Evolutionary conservation across 2,888 invertebrate species (phyloP).

Genomic region (Timema podura): DNA sequence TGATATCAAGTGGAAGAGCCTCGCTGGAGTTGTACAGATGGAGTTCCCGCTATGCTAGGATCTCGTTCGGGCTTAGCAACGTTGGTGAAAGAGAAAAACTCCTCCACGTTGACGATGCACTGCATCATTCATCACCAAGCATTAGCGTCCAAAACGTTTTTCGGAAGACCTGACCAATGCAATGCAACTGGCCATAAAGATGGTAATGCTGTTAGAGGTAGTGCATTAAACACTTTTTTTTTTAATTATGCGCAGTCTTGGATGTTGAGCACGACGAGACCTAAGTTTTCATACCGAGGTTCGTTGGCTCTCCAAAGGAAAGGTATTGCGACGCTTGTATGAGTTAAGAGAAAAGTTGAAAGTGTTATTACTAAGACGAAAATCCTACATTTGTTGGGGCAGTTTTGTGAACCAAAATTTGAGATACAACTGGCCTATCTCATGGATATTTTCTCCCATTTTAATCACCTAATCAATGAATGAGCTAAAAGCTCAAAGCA

Average conservation of each 20-base stretch:
- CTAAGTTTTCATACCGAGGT: neutral
- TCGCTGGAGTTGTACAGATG: no score
- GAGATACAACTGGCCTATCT: neutral
- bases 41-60: neutral
- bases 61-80: neutral
- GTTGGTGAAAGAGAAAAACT: slow-evolving; percentile 1
- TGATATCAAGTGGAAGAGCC: no score
- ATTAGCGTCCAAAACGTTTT: neutral
- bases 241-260: neutral
- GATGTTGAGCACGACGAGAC: neutral
- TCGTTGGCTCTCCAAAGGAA: slow-evolving; percentile 1
- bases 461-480: neutral
- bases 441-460: neutral
- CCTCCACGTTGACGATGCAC: neutral
- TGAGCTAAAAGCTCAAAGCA: no score
- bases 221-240: neutral
- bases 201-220: neutral
- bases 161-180: neutral
- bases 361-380: neutral
- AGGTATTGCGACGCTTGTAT: neutral
- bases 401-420: neutral
- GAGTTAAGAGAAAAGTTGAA: neutral
- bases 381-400: neutral
- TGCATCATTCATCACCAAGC: neutral
- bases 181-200: neutral